A percentile compares a stretch with the other conserved stretches of the same genome.
Evolutionary conservation across 1,140 invertebrate species (phyloP).

Genomic region (Brachionus manjavacas): DNA sequence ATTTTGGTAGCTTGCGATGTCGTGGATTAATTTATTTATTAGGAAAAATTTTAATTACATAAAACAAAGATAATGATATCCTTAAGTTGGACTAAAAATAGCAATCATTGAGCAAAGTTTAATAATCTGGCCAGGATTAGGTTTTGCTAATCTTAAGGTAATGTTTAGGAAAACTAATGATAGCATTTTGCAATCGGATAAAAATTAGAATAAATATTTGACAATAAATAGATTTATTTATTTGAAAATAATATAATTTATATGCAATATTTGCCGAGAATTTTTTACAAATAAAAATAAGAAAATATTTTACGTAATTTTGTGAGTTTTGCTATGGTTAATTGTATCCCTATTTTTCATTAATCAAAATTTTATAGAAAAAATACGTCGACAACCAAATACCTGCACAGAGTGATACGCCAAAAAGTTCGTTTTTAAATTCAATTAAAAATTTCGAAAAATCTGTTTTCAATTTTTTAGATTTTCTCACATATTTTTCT

Average conservation of each 20-base stretch:
- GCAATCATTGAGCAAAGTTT: background rate
- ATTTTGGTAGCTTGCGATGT: background rate
- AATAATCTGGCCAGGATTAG: background rate
- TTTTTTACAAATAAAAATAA: background rate
- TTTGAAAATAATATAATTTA: background rate
- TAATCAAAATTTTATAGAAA: background rate
- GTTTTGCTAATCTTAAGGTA: background rate
- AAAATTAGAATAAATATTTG: background rate
- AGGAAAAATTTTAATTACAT: background rate
- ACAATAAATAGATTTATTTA: conserved; percentile 1
- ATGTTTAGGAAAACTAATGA: background rate
- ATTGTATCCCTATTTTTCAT: background rate
- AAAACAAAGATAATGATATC: background rate
- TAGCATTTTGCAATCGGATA: background rate
- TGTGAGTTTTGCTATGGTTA: background rate
- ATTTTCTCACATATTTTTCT: background rate
- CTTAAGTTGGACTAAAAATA: background rate
- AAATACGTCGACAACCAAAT: background rate
- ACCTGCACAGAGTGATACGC: background rate
- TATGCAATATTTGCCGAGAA: background rate
- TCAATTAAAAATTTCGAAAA: background rate
- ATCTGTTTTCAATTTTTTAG: background rate
- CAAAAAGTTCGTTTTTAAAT: background rate
- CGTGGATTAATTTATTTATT: background rate
- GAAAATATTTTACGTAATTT: conserved; percentile 1